Percentiles rank a stretch among this genome's conserved stretches.
phyloP scores from a whole-genome alignment of 1,140 invertebrate genomes.

The Agrilus planipennis region DNA sequence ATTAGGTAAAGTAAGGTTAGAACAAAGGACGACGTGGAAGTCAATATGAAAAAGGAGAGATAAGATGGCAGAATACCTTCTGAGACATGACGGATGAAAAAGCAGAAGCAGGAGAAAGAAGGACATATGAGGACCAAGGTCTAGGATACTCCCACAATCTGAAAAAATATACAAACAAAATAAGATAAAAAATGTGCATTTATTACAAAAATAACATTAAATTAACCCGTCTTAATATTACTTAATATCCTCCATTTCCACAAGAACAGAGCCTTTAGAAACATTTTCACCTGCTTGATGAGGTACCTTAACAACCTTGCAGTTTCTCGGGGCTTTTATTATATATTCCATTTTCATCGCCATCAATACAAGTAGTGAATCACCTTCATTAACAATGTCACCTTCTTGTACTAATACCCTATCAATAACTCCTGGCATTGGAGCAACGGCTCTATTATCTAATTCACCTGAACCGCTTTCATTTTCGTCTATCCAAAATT shows the following conservation, averaged over 20 bases:
- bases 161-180: no score
- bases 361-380: slow-evolving; percentile 80
- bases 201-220: no score
- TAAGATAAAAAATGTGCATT: no score
- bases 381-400: slow-evolving; percentile 65
- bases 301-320: slow-evolving; percentile 59
- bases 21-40: no score
- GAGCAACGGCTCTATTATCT: slow-evolving; percentile 55
- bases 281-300: slow-evolving; percentile 73
- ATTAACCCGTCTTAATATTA: no score
- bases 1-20: no score
- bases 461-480: slow-evolving; percentile 14
- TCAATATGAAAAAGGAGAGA: no score
- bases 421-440: slow-evolving; percentile 93
- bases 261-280: slow-evolving; percentile 54
- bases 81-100: no score
- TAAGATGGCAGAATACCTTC: no score
- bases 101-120: no score
- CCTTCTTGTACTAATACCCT: slow-evolving; percentile 76
- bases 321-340: slow-evolving; percentile 66
- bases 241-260: slow-evolving; percentile 33
- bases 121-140: no score
- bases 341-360: slow-evolving; percentile 99
- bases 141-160: no score
- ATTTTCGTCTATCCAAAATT: slow-evolving; percentile 38